Conservation (phyloP, 2,113 vertebrate species). For the Apeltes quadracus region DNA sequence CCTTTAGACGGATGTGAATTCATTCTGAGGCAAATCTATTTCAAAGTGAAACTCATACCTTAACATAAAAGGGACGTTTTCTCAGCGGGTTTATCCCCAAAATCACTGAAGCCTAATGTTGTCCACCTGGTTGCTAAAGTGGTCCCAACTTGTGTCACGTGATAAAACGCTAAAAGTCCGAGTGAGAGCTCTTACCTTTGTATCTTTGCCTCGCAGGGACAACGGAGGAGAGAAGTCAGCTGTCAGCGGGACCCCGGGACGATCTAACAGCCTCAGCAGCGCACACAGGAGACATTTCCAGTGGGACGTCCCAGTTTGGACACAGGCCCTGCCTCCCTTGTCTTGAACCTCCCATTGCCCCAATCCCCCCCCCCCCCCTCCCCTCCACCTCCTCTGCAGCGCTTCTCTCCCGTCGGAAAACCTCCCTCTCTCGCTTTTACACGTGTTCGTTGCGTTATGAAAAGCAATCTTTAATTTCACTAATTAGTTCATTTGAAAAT, state of each 20-base stretch:
- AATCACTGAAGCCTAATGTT: background rate
- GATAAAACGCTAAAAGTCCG: background rate
- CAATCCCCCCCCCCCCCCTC: conserved; percentile 9
- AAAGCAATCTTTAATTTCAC: too few relatives aligned
- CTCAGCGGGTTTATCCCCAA: too few relatives aligned
- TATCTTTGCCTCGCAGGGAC: conserved; percentile 74
- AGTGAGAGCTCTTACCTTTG: conserved; percentile 74
- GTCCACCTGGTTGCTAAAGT: background rate
- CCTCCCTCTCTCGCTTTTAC: too few relatives aligned
- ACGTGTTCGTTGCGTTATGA: too few relatives aligned
- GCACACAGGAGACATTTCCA: conserved; percentile 85
- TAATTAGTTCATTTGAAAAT: too few relatives aligned
- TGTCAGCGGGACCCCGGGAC: conserved; percentile 76
- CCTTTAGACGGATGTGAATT: background rate
- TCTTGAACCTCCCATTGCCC: conserved; percentile 17
- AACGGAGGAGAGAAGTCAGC: conserved; percentile 78
- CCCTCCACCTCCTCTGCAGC: too few relatives aligned
- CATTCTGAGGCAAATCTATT: background rate
- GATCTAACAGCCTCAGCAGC: conserved; percentile 84
- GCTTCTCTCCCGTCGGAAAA: too few relatives aligned
- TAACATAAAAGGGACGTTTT: background rate
- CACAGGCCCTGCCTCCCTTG: conserved; percentile 45
- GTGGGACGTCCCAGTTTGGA: conserved; percentile 82
- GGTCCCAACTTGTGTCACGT: background rate
- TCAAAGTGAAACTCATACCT: background rate